Evolutionary conservation across 2,113 vertebrate species (phyloP).

Genomic region (Thamnaconus septentrionalis): DNA sequence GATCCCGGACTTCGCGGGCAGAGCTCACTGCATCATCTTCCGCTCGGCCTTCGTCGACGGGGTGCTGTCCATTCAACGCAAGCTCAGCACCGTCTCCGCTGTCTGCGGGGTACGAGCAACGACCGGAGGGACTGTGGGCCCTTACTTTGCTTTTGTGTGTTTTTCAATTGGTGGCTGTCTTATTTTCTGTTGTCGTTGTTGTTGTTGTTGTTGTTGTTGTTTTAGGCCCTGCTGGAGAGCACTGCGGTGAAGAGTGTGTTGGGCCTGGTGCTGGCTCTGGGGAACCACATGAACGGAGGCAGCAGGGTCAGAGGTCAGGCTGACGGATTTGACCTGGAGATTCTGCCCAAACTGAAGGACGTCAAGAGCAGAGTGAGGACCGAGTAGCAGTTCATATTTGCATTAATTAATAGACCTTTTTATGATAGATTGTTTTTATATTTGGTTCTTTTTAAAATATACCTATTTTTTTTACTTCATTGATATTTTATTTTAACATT

Average conservation of each 20-base stretch:
- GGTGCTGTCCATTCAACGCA: conserved; percentile 80
- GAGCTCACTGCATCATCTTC: conserved; percentile 92
- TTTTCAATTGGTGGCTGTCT: too few species aligned
- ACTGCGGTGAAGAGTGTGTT: conserved; percentile 84
- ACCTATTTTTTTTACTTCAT: neutral
- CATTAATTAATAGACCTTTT: neutral
- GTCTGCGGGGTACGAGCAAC: conserved; percentile 81
- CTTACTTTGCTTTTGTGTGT: too few species aligned
- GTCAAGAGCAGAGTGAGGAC: conserved; percentile 90
- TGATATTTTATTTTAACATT: too few species aligned
- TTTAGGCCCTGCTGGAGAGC: conserved; percentile 81
- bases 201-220: neutral
- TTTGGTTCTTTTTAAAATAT: neutral
- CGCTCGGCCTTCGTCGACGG: conserved; percentile 86
- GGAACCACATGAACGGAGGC: conserved; percentile 98
- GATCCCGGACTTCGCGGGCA: conserved; percentile 89
- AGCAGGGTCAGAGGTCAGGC: conserved; percentile 92
- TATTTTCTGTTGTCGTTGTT: neutral
- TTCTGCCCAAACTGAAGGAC: conserved; percentile 95
- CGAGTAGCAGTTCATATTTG: too few species aligned
- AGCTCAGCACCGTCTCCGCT: conserved; percentile 81
- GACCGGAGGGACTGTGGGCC: too few species aligned
- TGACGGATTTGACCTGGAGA: conserved; percentile 94
- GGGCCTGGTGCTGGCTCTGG: conserved; percentile 91
- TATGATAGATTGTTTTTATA: neutral